Evolutionary conservation across 37 sponge, comb jelly and placozoan genomes (phyloP).

Genomic region (Beroe forskalii): DNA sequence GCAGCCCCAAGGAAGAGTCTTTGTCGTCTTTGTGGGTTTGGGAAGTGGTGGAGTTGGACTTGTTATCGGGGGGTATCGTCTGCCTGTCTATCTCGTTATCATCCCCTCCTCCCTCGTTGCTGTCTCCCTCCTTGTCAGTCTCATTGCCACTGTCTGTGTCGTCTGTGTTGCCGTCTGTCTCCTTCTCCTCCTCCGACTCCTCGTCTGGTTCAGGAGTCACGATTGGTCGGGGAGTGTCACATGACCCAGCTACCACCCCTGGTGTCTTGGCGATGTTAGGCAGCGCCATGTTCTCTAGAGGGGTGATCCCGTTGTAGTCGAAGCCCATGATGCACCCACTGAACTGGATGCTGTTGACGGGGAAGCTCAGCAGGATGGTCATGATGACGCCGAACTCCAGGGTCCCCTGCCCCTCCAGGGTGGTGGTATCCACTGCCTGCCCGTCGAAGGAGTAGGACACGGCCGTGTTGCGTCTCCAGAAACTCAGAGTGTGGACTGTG

Average conservation of each 20-base stretch:
- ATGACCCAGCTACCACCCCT: constrained; percentile 20
- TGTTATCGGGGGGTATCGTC: not conserved
- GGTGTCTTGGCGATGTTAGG: constrained; percentile 36
- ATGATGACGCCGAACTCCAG: constrained; percentile 54
- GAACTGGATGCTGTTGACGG: constrained; percentile 44
- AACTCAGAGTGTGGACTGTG: not conserved
- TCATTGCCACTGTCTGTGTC: not conserved
- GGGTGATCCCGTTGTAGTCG: constrained; percentile 53
- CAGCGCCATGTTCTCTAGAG: constrained; percentile 5
- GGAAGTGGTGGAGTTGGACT: not conserved
- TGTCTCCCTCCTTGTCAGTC: not conserved
- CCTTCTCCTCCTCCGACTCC: not conserved
- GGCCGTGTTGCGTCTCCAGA: constrained; percentile 17
- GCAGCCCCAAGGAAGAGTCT: not conserved
- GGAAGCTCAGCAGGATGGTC: constrained; percentile 30
- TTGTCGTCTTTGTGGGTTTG: constrained; percentile 13
- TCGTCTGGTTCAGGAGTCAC: not conserved
- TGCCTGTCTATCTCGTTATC: not conserved
- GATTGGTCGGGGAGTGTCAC: not conserved
- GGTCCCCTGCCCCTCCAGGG: constrained; percentile 10
- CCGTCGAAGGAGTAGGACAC: constrained; percentile 55
- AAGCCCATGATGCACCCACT: constrained; percentile 50
- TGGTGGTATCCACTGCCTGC: not conserved
- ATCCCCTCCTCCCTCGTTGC: not conserved
- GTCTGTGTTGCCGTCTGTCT: not conserved